Conservation (phyloP, 1,140 invertebrate species). For the Hyles vespertilio region DNA sequence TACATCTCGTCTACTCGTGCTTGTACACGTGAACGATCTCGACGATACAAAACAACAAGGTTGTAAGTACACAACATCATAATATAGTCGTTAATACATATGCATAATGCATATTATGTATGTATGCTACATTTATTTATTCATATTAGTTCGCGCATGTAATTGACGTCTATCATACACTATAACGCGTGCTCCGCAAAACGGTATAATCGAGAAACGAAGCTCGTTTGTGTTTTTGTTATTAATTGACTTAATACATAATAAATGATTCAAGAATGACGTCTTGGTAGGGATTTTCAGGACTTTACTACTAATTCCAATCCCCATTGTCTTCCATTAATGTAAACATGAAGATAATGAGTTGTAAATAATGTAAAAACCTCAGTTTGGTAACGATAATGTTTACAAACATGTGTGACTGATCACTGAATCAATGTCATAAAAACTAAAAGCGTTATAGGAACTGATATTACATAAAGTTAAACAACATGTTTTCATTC, state of each 20-base stretch:
- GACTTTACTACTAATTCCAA: not conserved
- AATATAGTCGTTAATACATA: not conserved
- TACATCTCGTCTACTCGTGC: not conserved
- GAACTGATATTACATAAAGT: too few relatives aligned
- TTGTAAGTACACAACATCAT: constrained; percentile 8
- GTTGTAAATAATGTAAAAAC: too few relatives aligned
- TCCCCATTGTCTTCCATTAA: too few relatives aligned
- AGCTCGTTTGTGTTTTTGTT: constrained; percentile 1
- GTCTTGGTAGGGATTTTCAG: constrained; percentile 2
- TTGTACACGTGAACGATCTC: not conserved
- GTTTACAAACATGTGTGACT: too few relatives aligned
- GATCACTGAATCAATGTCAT: too few relatives aligned
- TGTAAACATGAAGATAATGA: too few relatives aligned
- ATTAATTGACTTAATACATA: constrained; percentile 1
- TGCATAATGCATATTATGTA: constrained; percentile 1
- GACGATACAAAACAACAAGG: constrained; percentile 1
- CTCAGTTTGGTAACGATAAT: too few relatives aligned
- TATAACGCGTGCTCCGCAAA: not conserved
- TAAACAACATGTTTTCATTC: too few relatives aligned
- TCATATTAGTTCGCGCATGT: constrained; percentile 5
- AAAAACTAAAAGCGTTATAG: too few relatives aligned
- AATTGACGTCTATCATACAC: constrained; percentile 1
- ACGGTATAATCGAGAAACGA: not conserved
- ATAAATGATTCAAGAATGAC: not conserved
- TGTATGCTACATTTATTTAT: constrained; percentile 2